Evolutionary conservation across 2,797 vertebrate species (phyloP), one percentile per base, ranked within the genome.

Genomic region (Neomorphus geoffroyi): DNA sequence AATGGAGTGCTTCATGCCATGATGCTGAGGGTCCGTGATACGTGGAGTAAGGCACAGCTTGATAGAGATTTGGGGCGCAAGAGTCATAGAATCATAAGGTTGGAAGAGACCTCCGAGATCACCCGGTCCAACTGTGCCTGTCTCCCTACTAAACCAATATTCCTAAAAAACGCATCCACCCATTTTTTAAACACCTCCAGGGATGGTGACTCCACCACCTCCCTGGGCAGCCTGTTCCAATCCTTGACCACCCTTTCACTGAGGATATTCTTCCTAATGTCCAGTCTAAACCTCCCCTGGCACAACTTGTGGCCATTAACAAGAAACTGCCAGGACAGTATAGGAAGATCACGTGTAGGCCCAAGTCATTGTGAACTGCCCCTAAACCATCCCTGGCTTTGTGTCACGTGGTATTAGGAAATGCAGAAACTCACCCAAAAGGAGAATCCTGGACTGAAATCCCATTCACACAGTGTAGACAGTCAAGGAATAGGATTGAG

Each of bases 391-490:
- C 9, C 50, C 18, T 6, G 2, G 7, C 10, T 88, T 64, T 77
- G 13, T 62, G 56, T 78, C 14, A n/a, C 0, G 2, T 27, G 21
- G 7, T 43, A 66, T 65, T 73, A 30, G 4, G 11, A 15, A 77
- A 41, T 8, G 8, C 5, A 79, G 35, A 60, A 88, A 48, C 53
- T 64, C 57, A 46, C 4, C 9, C 27, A n/a, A 43, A 74, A 81
- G 45, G 13, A 64, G 39, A 57, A 5, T 9, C 27, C 26, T 66
- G 51, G 14, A 32, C 4, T 60, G 62, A 82, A 82, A 77, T 8
- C 26, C 4, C 35, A 53, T 35, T 48, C 19, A 33, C 2, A 9
- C 0, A 0, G 11, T 22, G 2, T 35, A 69, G 11, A 56, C 12
- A 81, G 9, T 6, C 3, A 1, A 16, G 24, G 23, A 17, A 13